These are phyloP conservation scores for Atopsyche davidsoni DNA, from an alignment of 1,140 invertebrate genomes.

Conservation along the genomic window DNA sequence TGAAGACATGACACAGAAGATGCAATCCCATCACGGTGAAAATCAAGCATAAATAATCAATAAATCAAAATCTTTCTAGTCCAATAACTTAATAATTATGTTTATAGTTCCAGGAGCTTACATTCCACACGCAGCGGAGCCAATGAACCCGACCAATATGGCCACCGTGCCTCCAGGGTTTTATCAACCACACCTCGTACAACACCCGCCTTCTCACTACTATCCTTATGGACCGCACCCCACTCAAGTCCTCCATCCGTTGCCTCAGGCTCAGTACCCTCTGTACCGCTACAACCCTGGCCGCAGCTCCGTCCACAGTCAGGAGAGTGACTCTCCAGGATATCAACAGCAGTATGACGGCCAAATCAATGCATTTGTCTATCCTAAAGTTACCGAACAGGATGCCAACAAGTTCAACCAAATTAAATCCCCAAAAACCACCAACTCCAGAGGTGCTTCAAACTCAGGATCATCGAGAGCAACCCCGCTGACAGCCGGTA, in stretches of 20 bases:
- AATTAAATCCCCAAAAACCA: constrained; percentile 12
- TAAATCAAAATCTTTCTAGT: neutral
- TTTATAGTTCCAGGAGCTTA: constrained; percentile 1
- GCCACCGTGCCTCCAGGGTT: constrained; percentile 1
- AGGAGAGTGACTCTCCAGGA: constrained; percentile 12
- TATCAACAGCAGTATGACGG: constrained; percentile 4
- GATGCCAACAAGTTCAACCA: constrained; percentile 1
- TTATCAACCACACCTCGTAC: constrained; percentile 11
- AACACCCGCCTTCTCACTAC: constrained; percentile 2
- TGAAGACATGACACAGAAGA: neutral
- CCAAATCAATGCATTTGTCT: neutral
- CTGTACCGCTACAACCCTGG: constrained; percentile 6
- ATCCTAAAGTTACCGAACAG: neutral
- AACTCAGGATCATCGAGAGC: constrained; percentile 22
- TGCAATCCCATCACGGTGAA: neutral
- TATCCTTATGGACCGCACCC: constrained; percentile 8
- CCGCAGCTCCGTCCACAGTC: constrained; percentile 10
- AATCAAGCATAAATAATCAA: no score
- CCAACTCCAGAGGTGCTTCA: constrained; percentile 11
- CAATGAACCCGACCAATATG: neutral
- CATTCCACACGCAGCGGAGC: constrained; percentile 4
- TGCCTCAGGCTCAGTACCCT: constrained; percentile 8
- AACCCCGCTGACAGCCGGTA: constrained; percentile 16
- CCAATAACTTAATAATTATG: neutral
- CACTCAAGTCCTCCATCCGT: constrained; percentile 6